These are phyloP conservation scores for Toxotes chatareus DNA, from an alignment of 2,113 vertebrate species.

Conservation along the genomic window DNA sequence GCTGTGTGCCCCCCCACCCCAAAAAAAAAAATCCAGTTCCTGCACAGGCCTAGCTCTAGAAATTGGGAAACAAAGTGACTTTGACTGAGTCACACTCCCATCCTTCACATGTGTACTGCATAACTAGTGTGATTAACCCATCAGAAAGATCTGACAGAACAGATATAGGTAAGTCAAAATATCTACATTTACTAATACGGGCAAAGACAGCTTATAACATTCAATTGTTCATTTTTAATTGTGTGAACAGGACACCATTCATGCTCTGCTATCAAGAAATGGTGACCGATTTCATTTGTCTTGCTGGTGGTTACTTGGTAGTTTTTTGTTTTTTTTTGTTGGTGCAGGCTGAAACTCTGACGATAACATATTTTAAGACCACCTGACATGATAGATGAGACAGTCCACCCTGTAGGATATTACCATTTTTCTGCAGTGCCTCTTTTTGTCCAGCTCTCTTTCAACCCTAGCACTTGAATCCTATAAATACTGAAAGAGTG, in stretches of 20 bases:
- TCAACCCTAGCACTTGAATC: conserved; percentile 47
- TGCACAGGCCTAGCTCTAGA: no score
- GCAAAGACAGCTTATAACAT: background rate
- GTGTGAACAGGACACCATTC: background rate
- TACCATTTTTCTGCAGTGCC: conserved; percentile 64
- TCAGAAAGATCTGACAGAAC: background rate
- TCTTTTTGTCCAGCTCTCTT: conserved; percentile 53
- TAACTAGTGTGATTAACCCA: background rate
- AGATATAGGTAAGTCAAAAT: background rate
- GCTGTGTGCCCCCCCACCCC: no score
- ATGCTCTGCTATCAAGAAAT: background rate
- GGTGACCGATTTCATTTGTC: background rate
- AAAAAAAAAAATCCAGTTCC: no score
- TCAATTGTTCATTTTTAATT: background rate
- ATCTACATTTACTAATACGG: background rate
- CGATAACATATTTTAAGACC: conserved; percentile 63
- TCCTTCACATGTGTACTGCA: background rate
- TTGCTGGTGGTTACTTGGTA: background rate
- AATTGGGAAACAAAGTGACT: no score
- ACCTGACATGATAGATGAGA: conserved; percentile 72
- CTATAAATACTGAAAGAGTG: conserved; percentile 73
- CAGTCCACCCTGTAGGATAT: conserved; percentile 68
- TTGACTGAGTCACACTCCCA: background rate
- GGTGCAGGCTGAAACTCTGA: conserved; percentile 48
- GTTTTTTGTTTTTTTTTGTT: conserved; percentile 30